Percentiles rank a stretch among this genome's conserved stretches.
Conservation (phyloP, 2,888 invertebrate species). For the Philonicus albiceps region DNA sequence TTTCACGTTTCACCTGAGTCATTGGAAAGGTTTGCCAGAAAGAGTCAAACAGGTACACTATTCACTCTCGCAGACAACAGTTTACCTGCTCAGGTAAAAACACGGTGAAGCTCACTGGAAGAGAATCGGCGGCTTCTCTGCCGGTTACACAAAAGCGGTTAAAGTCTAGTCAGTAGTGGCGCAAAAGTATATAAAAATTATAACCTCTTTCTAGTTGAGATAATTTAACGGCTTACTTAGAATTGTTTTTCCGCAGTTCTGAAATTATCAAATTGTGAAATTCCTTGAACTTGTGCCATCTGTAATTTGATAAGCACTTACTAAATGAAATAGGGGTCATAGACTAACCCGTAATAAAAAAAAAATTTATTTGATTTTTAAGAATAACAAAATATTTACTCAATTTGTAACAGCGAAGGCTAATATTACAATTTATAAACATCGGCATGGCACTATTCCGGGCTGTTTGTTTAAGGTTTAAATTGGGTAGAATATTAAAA, state of each 20-base stretch:
- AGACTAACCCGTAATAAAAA: background rate
- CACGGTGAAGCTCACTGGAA: background rate
- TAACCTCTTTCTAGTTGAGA: background rate
- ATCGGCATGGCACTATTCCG: no score
- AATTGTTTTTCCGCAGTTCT: no score
- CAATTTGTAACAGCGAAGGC: no score
- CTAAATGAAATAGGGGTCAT: no score
- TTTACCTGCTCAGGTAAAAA: constrained; percentile 3
- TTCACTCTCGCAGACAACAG: background rate
- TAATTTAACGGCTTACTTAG: no score
- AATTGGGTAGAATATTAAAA: no score
- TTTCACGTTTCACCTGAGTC: constrained; percentile 30
- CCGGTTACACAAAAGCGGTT: background rate
- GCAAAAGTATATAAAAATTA: background rate
- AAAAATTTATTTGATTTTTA: no score
- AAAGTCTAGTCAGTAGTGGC: background rate
- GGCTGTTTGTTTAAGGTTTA: no score
- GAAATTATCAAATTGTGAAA: background rate
- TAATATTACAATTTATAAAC: no score
- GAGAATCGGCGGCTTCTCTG: background rate
- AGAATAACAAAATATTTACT: no score
- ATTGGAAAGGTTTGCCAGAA: constrained; percentile 6
- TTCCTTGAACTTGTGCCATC: background rate
- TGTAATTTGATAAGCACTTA: no score
- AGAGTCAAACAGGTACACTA: background rate